Base-by-base conservation (phyloP, 1,140 invertebrate species). In the Drosophila lowei region DNA sequence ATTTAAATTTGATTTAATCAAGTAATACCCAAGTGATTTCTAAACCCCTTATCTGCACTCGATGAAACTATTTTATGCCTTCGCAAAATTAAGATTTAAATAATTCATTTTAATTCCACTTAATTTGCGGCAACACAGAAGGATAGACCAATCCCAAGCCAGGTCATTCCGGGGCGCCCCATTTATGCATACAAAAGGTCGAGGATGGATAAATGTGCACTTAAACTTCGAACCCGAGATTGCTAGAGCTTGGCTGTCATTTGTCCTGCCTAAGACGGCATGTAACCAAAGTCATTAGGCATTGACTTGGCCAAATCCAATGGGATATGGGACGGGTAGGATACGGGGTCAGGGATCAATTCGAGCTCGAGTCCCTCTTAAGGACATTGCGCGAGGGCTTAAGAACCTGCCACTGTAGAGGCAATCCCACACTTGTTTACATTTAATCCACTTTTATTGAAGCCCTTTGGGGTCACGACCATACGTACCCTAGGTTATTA, bases 361-460 rank as follows among this genome's bases (percentile, higher is more conserved):
- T 66, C 62, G 59, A 9, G 30, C 3, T 34, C 30, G 8, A 30
- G 8, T 30, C 30, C 8, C 30, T 30, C 30, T 47, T 28, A 8
- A 9, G 8, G 2, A 9, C 2, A 30, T 30, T 30, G 2, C 30
- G 30, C 9, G 52, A 53, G 43, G 44, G 50, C 62, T 46, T 60
- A 72, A 63, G 58, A 60, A 70, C 43, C 47, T 58, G 71, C 13
- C 43, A 15, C 28, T 25, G 23, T 4, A 25, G 23, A 25, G 23
- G 49, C 56, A 72, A 61, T 49, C 72, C 53, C 72, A 77, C 80
- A 84, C 72, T 77, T 84, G 64, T 73, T 84, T 84, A 65, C 81
- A 65, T 86, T 84, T 84, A 86, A 86, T 84, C 77, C 80, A 80
- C 72, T 84, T 84, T 84, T 84, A 84, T 77, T 77, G 72, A 63